Base-by-base conservation (phyloP, 2,888 invertebrate genomes). In the Drosophila recens region DNA sequence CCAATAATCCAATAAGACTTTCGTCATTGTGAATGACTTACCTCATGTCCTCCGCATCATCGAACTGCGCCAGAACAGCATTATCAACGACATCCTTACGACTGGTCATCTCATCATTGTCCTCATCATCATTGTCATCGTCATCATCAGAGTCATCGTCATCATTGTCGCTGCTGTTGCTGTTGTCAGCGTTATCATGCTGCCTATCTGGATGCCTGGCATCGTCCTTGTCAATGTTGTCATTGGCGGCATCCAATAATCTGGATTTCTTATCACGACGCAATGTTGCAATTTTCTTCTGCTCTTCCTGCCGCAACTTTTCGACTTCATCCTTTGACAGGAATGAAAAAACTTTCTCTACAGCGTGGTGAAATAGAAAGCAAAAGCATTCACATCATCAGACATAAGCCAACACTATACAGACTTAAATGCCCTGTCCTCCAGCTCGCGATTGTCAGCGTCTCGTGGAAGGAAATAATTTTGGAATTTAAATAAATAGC, bases 241-340 rank as follows among this genome's bases (percentile, higher is more conserved):
- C 90, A 85, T 90, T 90, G 80, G 85, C 85, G 43, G 85, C 91
- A 81, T 91, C 91, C 79, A 91, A 88, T 87, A 92, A 89, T 89
- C 90, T 89, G 90, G 90, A 85, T 83, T 92, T 91, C 87, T 92
- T 93, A 90, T 93, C 93, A 86, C 91, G 91, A 80, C 92, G 90
- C 77, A 93, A 78, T 72, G 93, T 93, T 90, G 97, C 96, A 93
- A 97, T 96, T 94, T 97, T 97, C 93, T 95, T 95, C 91, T 97
- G 97, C 94, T 98, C 98, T 94, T 98, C 98, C 91, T 97, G 97
- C 93, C 96, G 97, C 95, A 98, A 95, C 93, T 97, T 96, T 94
- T 97, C 97, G 90, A 98, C 95, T 94, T 98, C 98, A 94, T 97
- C 97, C 92, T 96, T 96, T 92, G 97, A 98, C 92, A 98, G 94